Base-by-base conservation (phyloP, 2,797 vertebrate species). In the Pantherophis alleghaniensis region DNA sequence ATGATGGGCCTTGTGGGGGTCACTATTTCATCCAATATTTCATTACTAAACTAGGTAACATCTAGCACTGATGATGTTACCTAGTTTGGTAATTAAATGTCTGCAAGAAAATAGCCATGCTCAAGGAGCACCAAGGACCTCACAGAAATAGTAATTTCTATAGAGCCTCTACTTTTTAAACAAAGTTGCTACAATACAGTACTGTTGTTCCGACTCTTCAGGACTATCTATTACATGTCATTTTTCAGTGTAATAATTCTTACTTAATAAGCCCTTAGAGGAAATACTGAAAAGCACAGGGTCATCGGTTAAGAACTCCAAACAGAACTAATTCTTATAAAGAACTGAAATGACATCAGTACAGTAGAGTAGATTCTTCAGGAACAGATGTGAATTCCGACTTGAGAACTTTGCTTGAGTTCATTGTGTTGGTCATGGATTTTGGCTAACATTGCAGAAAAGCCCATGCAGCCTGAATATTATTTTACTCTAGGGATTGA, bases 361-460 rank as follows among this genome's bases (percentile, higher is more conserved):
- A 92, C 55, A 56, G 22, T 91, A 92, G 89, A 92, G 14, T 91
- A 93, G 89, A 92, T 14, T 3, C 86, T 60, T 66, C 53, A 87
- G 94, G 60, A 90, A 37, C 0, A 57, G 93, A 28, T 10, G 83
- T 56, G 91, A 91, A 69, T 42, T 91, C 90, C 13, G 89, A 86
- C 86, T 93, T 91, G 91, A 92, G 90, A 94, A 90, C 51, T 18
- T 47, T 61, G 90, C 88, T 91, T 89, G 24, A 91, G 91, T 89
- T 47, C 91, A 86, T 86, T 92, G 28, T 4, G 1, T 28, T 53
- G 55, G 59, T 79, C 55, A 92, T n/a, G 87, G 61, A 90, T 91
- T 91, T 69, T 56, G 87, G 92, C 56, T 83, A 95, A 95, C 87
- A 74, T 26, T 87, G 56, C 69, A 92, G 92, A 60, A 93, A 91